Conservation (phyloP, 2,113 vertebrate genomes). For the Pitta sordida region DNA sequence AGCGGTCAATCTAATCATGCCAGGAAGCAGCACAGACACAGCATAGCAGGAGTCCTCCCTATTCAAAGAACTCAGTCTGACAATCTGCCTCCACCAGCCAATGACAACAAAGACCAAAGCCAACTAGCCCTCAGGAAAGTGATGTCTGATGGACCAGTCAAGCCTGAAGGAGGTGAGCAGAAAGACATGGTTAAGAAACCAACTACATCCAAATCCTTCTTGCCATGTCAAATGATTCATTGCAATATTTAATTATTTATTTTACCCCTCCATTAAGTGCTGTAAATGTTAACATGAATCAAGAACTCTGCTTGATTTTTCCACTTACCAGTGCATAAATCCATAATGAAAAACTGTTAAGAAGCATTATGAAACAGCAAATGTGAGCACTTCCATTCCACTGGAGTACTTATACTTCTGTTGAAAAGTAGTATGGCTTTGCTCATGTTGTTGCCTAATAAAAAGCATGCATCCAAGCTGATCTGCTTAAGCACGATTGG, state of each 20-base stretch:
- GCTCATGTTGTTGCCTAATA: constrained; percentile 64
- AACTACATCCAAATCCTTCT: constrained; percentile 50
- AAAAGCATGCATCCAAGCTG: constrained; percentile 66
- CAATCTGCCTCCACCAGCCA: constrained; percentile 92
- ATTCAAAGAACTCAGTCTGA: constrained; percentile 96
- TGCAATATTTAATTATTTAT: neutral
- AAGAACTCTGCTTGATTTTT: constrained; percentile 65
- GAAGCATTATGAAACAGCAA: constrained; percentile 2
- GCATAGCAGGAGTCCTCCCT: constrained; percentile 94
- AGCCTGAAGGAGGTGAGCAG: constrained; percentile 86
- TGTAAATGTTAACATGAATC: constrained; percentile 43
- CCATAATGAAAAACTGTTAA: constrained; percentile 39
- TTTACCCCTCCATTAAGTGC: constrained; percentile 59
- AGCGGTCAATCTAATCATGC: constrained; percentile 87
- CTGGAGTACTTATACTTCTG: constrained; percentile 55
- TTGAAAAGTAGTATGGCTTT: constrained; percentile 63
- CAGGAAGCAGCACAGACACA: constrained; percentile 96
- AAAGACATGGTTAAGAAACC: constrained; percentile 71
- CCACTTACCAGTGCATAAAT: constrained; percentile 36
- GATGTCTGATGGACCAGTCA: constrained; percentile 91
- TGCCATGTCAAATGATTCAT: constrained; percentile 48
- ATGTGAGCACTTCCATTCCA: constrained; percentile 67
- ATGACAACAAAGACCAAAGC: constrained; percentile 92
- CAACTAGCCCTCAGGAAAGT: constrained; percentile 95
- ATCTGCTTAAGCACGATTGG: constrained; percentile 66